phyloP scores from a whole-genome alignment of 1,140 invertebrate genomes.

The Eupeodes corollae region DNA sequence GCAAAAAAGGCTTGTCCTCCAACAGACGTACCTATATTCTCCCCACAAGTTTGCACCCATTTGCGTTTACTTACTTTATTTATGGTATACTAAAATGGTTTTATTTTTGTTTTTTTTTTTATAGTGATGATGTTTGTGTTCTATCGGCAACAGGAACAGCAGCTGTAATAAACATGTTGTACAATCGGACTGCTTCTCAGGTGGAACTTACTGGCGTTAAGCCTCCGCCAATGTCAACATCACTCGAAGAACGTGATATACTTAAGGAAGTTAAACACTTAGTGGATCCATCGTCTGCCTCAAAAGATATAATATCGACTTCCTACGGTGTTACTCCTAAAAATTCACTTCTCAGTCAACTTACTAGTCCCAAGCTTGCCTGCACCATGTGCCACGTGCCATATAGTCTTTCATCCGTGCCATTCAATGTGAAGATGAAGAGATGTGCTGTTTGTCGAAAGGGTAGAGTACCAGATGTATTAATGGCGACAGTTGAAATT shows the following conservation, averaged over 20 bases:
- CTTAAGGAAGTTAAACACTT: background rate
- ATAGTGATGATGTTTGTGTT: conserved; percentile 87
- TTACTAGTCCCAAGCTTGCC: conserved; percentile 18
- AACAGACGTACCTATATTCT: too few relatives aligned
- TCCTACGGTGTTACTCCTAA: conserved; percentile 9
- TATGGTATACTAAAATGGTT: background rate
- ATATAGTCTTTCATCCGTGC: conserved; percentile 57
- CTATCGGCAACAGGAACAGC: conserved; percentile 88
- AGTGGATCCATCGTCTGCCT: background rate
- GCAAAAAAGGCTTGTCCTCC: too few relatives aligned
- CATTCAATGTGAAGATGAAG: conserved; percentile 49
- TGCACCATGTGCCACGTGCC: conserved; percentile 66
- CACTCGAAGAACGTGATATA: conserved; percentile 24
- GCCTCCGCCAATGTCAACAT: conserved; percentile 17
- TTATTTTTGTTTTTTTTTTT: conserved; percentile 11
- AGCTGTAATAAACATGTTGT: conserved; percentile 61
- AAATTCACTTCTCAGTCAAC: background rate
- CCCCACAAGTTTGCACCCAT: too few relatives aligned
- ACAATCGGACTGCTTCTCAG: conserved; percentile 33
- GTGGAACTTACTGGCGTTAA: conserved; percentile 13
- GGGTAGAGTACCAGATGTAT: conserved; percentile 77
- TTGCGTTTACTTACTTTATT: background rate
- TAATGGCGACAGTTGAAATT: conserved; percentile 81
- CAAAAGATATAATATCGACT: conserved; percentile 2
- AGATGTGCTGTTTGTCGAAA: conserved; percentile 60